Base-by-base conservation (phyloP, 2,888 invertebrate genomes). In the Drosophila rellima region DNA sequence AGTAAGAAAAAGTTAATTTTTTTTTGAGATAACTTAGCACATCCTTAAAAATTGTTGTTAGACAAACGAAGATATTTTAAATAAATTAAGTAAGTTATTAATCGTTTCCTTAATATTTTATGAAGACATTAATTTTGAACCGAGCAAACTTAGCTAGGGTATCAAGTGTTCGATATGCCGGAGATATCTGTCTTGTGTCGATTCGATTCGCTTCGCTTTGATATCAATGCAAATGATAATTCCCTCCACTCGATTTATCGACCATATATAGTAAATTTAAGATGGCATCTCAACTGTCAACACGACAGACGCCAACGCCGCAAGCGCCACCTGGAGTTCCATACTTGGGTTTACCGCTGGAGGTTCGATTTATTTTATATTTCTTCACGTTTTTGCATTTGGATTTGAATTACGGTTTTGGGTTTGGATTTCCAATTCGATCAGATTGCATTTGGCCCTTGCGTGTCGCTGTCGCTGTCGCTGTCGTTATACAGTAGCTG, bases 291-390 rank as follows among this genome's bases (percentile, higher is more conserved):
- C 61, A 69, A 71, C 74, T 57, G 63, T 63, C 77, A 64, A 63
- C 74, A 76, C 77, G 77, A 70, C 74, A 72, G 78, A 83, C 82
- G 74, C 70, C 64, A 78, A 78, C 78, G 74, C 78, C 78, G 80
- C 64, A 78, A 79, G 77, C 76, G 78, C 59, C 77, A 70, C 68
- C 52, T 68, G 68, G 57, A 50, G 61, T 48, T 48, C 78, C 78
- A 63, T 70, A 70, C 71, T 66, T 78, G 78, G 78, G 74, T 52
- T 56, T 67, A 40, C 35, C 31, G 31, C 48, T 48, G 33, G 8
- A 18, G 3, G 48, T 48, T 47, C 29, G n/a, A n/a, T 26, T 8
- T 8, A 8, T 26, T 29, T 3, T n/a, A 0, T 20, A 2, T 29
- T 1, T 26, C 29, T 29, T 48, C 40, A 42, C n/a, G 0, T 51